Conservation (phyloP, 1,140 invertebrate genomes). For the Tachypleus tridentatus region DNA sequence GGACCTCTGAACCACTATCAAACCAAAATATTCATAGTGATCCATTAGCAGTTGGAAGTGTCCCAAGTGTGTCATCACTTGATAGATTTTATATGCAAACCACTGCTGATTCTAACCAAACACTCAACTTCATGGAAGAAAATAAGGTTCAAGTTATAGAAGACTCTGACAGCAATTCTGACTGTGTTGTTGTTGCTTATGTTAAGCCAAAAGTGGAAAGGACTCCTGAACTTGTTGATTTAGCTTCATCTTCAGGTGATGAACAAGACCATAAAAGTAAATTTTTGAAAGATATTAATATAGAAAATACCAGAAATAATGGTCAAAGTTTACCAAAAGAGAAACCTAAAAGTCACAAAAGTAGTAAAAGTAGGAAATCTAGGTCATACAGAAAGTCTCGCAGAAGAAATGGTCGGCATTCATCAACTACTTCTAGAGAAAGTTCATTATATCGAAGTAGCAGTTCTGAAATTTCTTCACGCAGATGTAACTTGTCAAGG, state of each 20-base stretch:
- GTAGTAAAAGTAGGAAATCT: no score
- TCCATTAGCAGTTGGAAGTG: background rate
- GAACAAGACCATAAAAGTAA: conserved; percentile 3
- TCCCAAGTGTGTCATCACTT: background rate
- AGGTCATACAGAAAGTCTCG: no score
- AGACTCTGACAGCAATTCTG: conserved; percentile 8
- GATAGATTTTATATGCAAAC: background rate
- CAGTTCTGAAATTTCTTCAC: no score
- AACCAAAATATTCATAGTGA: background rate
- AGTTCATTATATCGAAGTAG: no score
- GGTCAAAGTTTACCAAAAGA: no score
- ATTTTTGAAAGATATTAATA: no score
- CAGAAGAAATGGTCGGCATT: no score
- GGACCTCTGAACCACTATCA: conserved; percentile 2
- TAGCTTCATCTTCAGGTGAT: conserved; percentile 35
- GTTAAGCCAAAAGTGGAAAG: conserved; percentile 41
- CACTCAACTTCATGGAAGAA: conserved; percentile 22
- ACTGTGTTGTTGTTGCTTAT: conserved; percentile 33
- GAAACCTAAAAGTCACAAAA: no score
- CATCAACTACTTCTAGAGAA: no score
- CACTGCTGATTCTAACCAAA: conserved; percentile 6
- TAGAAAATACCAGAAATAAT: no score
- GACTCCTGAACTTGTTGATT: conserved; percentile 40
- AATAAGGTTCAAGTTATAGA: background rate
- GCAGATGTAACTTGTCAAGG: no score